Percentiles rank a stretch among this genome's conserved stretches.
These are phyloP conservation scores for Tupaia chinensis DNA, from an alignment of 2,113 vertebrate species.

Conservation along the genomic window DNA sequence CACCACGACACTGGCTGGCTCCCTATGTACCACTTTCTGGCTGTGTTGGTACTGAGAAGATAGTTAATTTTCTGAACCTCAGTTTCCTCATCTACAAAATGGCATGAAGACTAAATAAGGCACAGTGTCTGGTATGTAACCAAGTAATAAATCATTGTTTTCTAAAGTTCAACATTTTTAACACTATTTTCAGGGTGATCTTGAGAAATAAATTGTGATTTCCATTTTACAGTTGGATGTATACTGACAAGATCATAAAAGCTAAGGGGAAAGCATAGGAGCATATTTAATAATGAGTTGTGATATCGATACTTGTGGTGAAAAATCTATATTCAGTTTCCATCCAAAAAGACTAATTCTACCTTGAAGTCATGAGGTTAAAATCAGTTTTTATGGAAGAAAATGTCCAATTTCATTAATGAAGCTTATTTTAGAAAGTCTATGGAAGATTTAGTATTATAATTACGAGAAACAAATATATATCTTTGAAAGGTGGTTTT, in stretches of 20 bases:
- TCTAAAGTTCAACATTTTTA: slow-evolving; percentile 8
- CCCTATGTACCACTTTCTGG: neutral
- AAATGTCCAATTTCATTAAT: neutral
- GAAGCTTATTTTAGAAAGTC: slow-evolving; percentile 39
- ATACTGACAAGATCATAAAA: neutral
- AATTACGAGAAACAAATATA: neutral
- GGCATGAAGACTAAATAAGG: neutral
- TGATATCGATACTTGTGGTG: neutral
- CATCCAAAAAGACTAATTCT: slow-evolving; percentile 1
- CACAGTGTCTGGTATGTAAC: neutral
- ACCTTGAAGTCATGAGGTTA: neutral
- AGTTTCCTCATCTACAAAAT: slow-evolving; percentile 8
- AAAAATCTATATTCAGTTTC: neutral
- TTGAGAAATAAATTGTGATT: neutral
- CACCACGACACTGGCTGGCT: no score
- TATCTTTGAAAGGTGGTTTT: neutral
- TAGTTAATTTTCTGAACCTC: neutral
- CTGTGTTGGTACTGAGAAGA: neutral
- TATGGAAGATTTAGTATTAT: neutral
- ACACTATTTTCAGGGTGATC: slow-evolving; percentile 14
- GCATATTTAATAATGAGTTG: neutral
- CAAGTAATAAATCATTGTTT: neutral
- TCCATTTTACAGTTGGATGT: neutral
- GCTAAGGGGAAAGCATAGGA: neutral
- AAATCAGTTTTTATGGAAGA: neutral